These are phyloP conservation scores for Balanococcus diminutus DNA, from an alignment of 2,888 invertebrate genomes.

Conservation along the genomic window DNA sequence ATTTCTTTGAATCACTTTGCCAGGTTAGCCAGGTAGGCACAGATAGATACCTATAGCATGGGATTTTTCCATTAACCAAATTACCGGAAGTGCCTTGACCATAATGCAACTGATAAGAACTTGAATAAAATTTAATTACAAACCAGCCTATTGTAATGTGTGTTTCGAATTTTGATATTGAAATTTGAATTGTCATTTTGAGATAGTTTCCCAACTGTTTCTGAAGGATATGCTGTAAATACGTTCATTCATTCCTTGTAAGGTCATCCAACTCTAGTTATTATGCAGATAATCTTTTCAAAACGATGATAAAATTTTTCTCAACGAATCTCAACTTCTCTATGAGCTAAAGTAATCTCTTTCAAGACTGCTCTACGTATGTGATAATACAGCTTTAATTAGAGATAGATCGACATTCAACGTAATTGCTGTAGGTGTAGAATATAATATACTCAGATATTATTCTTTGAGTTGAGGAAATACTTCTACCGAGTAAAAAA, in stretches of 20 bases:
- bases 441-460: no score
- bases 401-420: background rate
- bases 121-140: no score
- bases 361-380: no score
- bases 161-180: no score
- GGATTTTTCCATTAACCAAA: background rate
- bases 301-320: background rate
- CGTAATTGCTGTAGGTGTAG: background rate
- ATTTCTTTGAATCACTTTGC: no score
- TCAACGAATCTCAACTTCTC: background rate
- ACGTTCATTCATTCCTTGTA: background rate
- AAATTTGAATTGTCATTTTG: background rate
- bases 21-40: no score
- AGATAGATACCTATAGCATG: no score
- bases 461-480: background rate
- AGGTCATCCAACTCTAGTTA: background rate
- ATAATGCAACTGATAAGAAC: background rate
- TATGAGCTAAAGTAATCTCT: no score
- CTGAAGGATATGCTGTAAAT: background rate
- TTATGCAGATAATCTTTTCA: background rate
- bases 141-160: no score
- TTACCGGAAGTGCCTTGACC: background rate
- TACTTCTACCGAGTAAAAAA: background rate
- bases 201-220: background rate
- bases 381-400: no score